Evolutionary conservation across 2,888 invertebrate genomes (phyloP), one percentile per base, ranked within the genome.

Genomic region (Tetrapedia diversipes): DNA sequence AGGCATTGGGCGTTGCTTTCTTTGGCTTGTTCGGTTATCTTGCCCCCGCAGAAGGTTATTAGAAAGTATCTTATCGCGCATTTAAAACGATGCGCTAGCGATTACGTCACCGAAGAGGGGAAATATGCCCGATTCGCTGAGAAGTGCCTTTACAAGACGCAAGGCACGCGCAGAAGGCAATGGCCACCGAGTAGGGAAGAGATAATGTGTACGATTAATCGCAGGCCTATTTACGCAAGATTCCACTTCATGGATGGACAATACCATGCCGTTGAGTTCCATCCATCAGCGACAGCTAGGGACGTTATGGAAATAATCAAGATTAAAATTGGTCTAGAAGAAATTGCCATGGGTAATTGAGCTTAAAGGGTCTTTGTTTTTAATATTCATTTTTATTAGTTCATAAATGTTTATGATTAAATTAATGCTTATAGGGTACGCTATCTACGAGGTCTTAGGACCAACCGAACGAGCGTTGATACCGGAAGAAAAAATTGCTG

Each of bases 191-290:
- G 98, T 2, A 94, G 96, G 64, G 97, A 98, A 89, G 98, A 98
- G 92, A 96, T 98, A 75, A 94, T 97, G 85, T 98, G 98, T 89
- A 98, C 98, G 7, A 97, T 97, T 49, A 97, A 98, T 87, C 94
- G 98, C 56, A 93, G 98, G 59, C 97, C 97, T 0, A 96, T 98
- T 83, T 98, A 98, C 90, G 97, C 98, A 3, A 94, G 97, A 56
- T 97, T 98, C 89, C 95, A 97, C 91, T 95, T 98, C 88, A 95
- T 98, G 94, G 98, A 98, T 91, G 98, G 98, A 1, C 98, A 98
- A 89, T 98, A 98, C 90, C 97, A 98, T 91, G 97, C 98, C 0
- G 95, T 98, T 0, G 98, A 98, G 92, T 98, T 98, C 92, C 97
- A 98, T 89, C 97, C 98, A 0, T 97, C 97, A 37, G 97, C 98